Evolutionary conservation across 2,888 invertebrate species (phyloP).

Genomic region (Polydrusus pterygomalis): DNA sequence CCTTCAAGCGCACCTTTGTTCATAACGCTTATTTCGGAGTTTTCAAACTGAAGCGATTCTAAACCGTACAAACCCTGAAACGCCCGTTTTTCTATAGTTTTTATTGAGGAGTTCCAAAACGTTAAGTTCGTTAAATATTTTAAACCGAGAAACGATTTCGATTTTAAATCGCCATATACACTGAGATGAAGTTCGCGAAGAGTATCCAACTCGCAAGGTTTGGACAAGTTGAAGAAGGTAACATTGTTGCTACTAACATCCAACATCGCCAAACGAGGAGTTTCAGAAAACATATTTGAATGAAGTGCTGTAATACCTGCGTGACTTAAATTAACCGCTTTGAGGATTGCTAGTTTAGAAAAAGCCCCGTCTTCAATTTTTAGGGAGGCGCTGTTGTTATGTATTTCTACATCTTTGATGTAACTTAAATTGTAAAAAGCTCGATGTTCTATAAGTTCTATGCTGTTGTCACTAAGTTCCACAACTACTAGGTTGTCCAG

Average conservation of each 20-base stretch:
- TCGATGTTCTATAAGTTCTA: background rate
- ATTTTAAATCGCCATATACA: background rate
- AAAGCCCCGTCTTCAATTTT: background rate
- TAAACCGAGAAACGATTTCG: background rate
- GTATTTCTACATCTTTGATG: background rate
- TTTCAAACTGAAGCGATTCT: background rate
- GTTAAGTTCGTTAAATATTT: background rate
- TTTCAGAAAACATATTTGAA: background rate
- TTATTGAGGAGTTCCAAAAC: slow-evolving; percentile 2
- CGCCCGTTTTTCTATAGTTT: background rate
- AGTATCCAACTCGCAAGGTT: background rate
- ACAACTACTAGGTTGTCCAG: background rate
- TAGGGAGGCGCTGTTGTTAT: background rate
- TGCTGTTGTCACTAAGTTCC: background rate
- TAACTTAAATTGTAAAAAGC: background rate
- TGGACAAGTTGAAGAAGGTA: background rate
- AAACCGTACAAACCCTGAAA: background rate
- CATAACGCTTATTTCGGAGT: background rate
- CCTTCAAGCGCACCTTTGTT: background rate
- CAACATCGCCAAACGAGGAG: background rate
- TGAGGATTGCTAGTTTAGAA: background rate
- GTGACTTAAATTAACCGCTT: background rate
- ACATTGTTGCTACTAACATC: background rate
- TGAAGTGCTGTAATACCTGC: background rate
- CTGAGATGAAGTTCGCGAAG: background rate